A percentile compares a stretch with the other conserved stretches of the same genome.
Evolutionary conservation across 2,888 invertebrate species (phyloP).

Genomic region (Mimumesa dahlbomi): DNA sequence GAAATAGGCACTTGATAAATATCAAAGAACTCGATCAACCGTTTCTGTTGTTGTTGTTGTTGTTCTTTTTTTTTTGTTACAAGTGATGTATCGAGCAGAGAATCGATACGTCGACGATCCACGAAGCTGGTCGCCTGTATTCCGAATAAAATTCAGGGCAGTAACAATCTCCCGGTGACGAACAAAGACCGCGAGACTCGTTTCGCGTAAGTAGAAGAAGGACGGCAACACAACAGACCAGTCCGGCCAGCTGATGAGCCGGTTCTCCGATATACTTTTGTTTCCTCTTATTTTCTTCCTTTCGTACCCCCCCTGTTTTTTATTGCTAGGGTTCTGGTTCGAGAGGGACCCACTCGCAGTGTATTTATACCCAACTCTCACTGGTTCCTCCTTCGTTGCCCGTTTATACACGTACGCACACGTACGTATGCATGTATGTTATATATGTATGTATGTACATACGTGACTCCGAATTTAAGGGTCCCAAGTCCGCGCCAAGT

Average conservation of each 20-base stretch:
- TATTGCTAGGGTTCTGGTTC: constrained; percentile 63
- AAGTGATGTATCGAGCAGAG: constrained; percentile 27
- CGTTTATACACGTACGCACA: constrained; percentile 42
- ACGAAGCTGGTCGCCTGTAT: constrained; percentile 50
- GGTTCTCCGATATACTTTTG: constrained; percentile 77
- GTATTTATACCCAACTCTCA: constrained; percentile 75
- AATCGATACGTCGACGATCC: constrained; percentile 52
- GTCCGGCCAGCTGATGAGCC: constrained; percentile 79
- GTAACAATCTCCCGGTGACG: constrained; percentile 65
- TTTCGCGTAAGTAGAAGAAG: constrained; percentile 26
- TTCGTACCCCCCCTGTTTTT: constrained; percentile 57
- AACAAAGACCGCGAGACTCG: constrained; percentile 45
- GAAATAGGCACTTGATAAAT: too few species aligned
- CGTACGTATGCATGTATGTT: too few species aligned
- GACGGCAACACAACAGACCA: constrained; percentile 73
- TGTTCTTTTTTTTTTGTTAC: constrained; percentile 38
- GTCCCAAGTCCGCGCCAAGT: constrained; percentile 41
- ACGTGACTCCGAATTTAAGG: constrained; percentile 65
- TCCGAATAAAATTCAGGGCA: constrained; percentile 76
- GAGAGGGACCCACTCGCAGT: constrained; percentile 64
- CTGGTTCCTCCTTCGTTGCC: constrained; percentile 63
- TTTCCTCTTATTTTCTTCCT: constrained; percentile 73
- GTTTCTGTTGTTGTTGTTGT: too few species aligned
- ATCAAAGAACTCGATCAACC: neutral
- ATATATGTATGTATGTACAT: constrained; percentile 42